These are phyloP conservation scores for Drosophila anomalata DNA, from an alignment of 2,888 invertebrate genomes.

Conservation along the genomic window DNA sequence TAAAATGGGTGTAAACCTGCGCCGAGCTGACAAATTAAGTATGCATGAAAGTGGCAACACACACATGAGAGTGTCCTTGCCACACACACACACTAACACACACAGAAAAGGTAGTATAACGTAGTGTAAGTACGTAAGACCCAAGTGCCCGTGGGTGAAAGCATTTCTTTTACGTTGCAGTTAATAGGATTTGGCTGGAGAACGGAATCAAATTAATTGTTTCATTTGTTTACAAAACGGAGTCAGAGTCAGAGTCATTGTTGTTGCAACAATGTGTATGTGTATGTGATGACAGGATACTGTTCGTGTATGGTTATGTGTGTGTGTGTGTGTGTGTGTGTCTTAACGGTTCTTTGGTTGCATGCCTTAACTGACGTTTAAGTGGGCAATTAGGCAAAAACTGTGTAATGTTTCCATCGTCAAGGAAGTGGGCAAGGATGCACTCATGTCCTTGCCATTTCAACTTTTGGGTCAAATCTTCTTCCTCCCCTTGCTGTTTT, in stretches of 20 bases:
- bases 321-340: not conserved
- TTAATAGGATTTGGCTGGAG: constrained; percentile 68
- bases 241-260: constrained; percentile 6
- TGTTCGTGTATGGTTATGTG: not conserved
- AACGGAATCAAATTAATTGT: constrained; percentile 75
- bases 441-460: constrained; percentile 3
- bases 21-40: constrained; percentile 72
- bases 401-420: constrained; percentile 53
- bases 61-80: not conserved
- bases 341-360: constrained; percentile 7
- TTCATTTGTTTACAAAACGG: constrained; percentile 68
- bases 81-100: not conserved
- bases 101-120: not conserved
- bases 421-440: constrained; percentile 25
- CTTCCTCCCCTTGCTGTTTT: not conserved
- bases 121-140: constrained; percentile 7
- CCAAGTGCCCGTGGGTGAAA: constrained; percentile 27
- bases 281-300: constrained; percentile 23
- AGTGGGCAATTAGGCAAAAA: constrained; percentile 66
- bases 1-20: constrained; percentile 56
- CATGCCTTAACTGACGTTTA: constrained; percentile 48
- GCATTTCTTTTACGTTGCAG: constrained; percentile 51
- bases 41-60: constrained; percentile 63
- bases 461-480: not conserved
- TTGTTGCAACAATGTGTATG: constrained; percentile 39